Evolutionary conservation across 2,113 vertebrate genomes (phyloP).

Genomic region (Hiodon tergisus): DNA sequence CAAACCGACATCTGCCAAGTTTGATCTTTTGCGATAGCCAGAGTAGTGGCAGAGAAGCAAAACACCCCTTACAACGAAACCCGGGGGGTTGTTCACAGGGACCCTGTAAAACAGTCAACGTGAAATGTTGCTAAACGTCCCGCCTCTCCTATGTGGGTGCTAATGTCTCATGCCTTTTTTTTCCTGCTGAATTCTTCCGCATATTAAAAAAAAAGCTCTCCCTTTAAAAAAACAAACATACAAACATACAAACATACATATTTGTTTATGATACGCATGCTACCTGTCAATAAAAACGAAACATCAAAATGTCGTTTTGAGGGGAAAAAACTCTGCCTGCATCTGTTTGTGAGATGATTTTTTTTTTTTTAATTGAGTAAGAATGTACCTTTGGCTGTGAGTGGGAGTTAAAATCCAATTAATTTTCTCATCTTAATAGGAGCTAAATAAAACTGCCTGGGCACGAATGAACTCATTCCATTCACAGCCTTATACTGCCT

Average conservation of each 20-base stretch:
- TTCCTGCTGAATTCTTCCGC: too few species aligned
- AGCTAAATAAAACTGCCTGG: constrained; percentile 11
- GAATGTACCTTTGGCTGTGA: constrained; percentile 7
- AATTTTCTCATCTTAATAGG: constrained; percentile 19
- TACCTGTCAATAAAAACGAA: constrained; percentile 15
- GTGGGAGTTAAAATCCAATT: constrained; percentile 18
- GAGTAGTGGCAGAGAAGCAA: not conserved
- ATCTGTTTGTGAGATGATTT: constrained; percentile 14
- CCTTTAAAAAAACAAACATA: not conserved
- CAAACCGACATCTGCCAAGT: not conserved
- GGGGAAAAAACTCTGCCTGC: constrained; percentile 8
- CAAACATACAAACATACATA: not conserved
- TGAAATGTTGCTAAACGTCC: not conserved
- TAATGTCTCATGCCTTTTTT: too few species aligned
- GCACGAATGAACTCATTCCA: not conserved
- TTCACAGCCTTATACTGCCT: constrained; percentile 9
- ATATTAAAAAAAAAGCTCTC: too few species aligned
- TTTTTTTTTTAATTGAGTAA: constrained; percentile 21
- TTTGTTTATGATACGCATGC: constrained; percentile 8
- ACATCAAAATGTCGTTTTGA: constrained; percentile 1
- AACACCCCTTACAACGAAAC: not conserved
- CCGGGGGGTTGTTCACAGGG: not conserved
- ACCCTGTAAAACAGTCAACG: not conserved
- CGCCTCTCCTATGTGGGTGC: too few species aligned
- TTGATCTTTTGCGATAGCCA: too few species aligned